phyloP scores from a whole-genome alignment of 2,797 vertebrate species.

The Prunella strophiata region DNA sequence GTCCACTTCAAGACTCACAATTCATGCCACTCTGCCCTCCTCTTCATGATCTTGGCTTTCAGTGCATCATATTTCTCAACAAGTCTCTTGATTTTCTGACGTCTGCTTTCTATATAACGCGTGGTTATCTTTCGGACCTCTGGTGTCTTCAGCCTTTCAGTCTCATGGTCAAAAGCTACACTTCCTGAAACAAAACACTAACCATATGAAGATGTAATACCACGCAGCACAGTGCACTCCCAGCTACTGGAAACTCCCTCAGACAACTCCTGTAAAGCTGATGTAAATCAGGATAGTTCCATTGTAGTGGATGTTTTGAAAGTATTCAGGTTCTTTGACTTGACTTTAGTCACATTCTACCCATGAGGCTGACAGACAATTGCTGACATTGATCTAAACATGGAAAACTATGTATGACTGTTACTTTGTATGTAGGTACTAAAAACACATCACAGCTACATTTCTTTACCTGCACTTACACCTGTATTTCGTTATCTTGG shows the following conservation, averaged over 20 bases:
- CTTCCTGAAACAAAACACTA: constrained; percentile 1
- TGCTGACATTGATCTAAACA: neutral
- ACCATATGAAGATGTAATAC: neutral
- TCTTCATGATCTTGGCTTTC: constrained; percentile 82
- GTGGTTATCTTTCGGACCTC: neutral
- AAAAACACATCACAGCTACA: neutral
- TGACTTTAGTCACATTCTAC: neutral
- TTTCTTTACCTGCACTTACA: neutral
- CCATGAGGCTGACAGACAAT: neutral
- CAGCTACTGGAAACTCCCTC: neutral
- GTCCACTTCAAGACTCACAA: constrained; percentile 80
- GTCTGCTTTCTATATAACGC: constrained; percentile 69
- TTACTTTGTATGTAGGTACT: neutral
- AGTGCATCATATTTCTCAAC: constrained; percentile 84
- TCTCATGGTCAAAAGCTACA: neutral
- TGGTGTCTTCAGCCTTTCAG: neutral
- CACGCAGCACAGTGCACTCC: neutral
- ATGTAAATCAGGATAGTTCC: neutral
- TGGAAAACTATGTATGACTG: neutral
- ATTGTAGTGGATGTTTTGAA: neutral
- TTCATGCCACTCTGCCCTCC: constrained; percentile 88
- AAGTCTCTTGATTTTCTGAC: constrained; percentile 81
- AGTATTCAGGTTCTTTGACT: neutral
- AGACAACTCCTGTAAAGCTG: neutral
- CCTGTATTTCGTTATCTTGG: neutral